phyloP scores from a whole-genome alignment of 2,113 vertebrate genomes.

The Actenoides lindsayi region DNA sequence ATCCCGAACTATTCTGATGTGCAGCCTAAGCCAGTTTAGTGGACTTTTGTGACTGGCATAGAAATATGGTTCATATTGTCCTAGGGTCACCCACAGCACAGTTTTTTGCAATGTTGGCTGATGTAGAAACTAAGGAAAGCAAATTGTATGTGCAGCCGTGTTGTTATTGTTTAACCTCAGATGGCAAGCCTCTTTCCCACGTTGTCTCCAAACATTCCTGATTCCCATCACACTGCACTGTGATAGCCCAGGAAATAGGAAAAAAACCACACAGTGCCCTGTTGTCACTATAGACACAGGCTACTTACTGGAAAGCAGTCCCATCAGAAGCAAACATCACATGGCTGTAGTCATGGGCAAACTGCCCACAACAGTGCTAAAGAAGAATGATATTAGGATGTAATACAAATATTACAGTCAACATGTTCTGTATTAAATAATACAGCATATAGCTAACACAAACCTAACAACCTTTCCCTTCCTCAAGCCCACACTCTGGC shows the following conservation, averaged over 20 bases:
- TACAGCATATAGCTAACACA: not conserved
- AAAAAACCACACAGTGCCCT: not conserved
- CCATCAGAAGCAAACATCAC: accelerated
- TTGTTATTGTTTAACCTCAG: not conserved
- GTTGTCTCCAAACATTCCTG: not conserved
- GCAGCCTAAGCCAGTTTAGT: not conserved
- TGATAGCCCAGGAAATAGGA: not conserved
- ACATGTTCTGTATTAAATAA: not conserved
- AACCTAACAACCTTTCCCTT: not conserved
- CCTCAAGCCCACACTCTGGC: not conserved
- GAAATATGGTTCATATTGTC: not conserved
- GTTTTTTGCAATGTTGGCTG: not conserved
- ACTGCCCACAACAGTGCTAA: not conserved
- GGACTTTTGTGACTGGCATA: not conserved
- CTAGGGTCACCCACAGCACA: not conserved
- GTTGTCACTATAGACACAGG: not conserved
- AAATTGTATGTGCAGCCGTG: not conserved
- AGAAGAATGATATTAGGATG: not conserved
- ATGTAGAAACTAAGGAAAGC: not conserved
- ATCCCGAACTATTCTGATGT: not conserved
- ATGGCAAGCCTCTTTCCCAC: not conserved
- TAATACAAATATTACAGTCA: not conserved
- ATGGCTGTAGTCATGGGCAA: not conserved
- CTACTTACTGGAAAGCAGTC: not conserved
- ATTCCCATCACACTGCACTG: not conserved